Evolutionary conservation across 2,888 invertebrate species (phyloP).

Genomic region (Doris montereyensis): DNA sequence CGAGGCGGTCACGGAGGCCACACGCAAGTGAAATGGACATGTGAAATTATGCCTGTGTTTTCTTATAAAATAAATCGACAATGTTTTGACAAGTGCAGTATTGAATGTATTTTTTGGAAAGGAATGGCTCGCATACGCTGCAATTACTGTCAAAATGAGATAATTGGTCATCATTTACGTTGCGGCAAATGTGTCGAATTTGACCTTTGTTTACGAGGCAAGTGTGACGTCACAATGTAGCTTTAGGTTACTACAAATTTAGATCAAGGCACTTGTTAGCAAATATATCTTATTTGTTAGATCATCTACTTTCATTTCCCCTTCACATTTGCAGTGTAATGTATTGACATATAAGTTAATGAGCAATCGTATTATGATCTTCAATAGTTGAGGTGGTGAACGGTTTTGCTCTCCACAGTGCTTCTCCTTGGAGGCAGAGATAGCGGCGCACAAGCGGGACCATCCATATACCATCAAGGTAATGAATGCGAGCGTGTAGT

Average conservation of each 20-base stretch:
- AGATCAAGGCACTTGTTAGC: too few species aligned
- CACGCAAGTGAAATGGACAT: too few species aligned
- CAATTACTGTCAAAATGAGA: constrained; percentile 95
- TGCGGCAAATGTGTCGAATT: constrained; percentile 93
- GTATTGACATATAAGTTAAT: too few species aligned
- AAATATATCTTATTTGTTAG: too few species aligned
- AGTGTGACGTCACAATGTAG: constrained; percentile 75
- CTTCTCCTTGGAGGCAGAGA: constrained; percentile 93
- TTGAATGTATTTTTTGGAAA: too few species aligned
- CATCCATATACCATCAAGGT: constrained; percentile 85
- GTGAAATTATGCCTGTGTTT: neutral
- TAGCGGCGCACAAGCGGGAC: constrained; percentile 90
- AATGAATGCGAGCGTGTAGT: too few species aligned
- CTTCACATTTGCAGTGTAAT: too few species aligned
- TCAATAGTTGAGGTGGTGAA: too few species aligned
- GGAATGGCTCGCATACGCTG: constrained; percentile 76
- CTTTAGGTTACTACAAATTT: too few species aligned
- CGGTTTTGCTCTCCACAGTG: constrained; percentile 84
- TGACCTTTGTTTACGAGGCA: constrained; percentile 96
- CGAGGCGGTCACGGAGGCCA: too few species aligned
- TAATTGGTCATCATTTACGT: constrained; percentile 88
- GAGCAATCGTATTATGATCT: too few species aligned
- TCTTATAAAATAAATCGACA: neutral
- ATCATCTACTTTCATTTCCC: too few species aligned
- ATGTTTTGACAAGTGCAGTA: neutral